phyloP scores from a whole-genome alignment of 2,113 vertebrate species.

The Pterocles burchelli region DNA sequence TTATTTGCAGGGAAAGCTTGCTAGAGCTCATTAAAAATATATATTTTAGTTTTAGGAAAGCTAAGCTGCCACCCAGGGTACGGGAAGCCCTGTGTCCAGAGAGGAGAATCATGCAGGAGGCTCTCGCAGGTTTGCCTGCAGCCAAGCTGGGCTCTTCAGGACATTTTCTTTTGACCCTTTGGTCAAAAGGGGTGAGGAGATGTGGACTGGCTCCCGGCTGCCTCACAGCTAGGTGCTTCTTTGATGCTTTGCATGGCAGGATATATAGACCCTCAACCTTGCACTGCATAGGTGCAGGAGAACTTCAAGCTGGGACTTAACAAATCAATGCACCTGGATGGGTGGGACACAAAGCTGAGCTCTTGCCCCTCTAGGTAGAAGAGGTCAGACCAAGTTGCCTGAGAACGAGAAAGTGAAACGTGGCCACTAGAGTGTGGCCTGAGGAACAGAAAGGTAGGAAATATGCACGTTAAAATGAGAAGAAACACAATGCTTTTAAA shows the following conservation, averaged over 20 bases:
- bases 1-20: constrained; percentile 9
- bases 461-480: not conserved
- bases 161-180: not conserved
- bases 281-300: not conserved
- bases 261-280: not conserved
- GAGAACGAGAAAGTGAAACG: not conserved
- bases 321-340: not conserved
- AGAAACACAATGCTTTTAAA: not conserved
- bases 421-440: not conserved
- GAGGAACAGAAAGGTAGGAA: not conserved
- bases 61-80: not conserved
- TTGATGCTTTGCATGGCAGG: not conserved
- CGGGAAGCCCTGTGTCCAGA: not conserved
- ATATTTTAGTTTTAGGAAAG: not conserved
- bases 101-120: not conserved
- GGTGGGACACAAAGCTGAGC: not conserved
- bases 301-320: not conserved
- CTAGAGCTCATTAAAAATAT: not conserved
- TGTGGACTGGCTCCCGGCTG: not conserved
- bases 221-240: not conserved
- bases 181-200: not conserved
- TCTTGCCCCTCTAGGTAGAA: not conserved
- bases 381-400: not conserved
- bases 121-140: not conserved
- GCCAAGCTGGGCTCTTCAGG: not conserved